A percentile compares a stretch with the other conserved stretches of the same genome.
Evolutionary conservation across 2,888 invertebrate genomes (phyloP).

Genomic region (Oligia strigilis): DNA sequence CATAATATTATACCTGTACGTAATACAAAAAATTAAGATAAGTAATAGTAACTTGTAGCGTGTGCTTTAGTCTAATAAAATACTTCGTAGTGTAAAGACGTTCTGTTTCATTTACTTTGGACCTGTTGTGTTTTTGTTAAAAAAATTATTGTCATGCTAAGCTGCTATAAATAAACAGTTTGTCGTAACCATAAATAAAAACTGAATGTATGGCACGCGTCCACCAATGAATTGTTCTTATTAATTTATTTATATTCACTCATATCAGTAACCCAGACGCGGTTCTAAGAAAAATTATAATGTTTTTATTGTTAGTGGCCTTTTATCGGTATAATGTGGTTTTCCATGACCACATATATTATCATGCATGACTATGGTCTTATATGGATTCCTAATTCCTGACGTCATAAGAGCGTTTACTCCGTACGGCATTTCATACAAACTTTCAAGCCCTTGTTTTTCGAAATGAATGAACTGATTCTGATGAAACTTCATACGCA

Average conservation of each 20-base stretch:
- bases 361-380: background rate
- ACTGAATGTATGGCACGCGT: conserved; percentile 1
- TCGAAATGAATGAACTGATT: too few species aligned
- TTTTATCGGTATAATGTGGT: conserved; percentile 25
- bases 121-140: background rate
- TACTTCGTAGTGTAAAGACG: too few species aligned
- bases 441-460: too few species aligned
- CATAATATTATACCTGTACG: too few species aligned
- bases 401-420: too few species aligned
- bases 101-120: too few species aligned
- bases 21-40: too few species aligned
- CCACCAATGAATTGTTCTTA: conserved; percentile 32
- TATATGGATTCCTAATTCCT: background rate
- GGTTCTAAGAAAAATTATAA: conserved; percentile 33
- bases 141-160: too few species aligned
- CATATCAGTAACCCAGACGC: conserved; percentile 30
- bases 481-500: too few species aligned
- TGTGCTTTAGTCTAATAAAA: too few species aligned
- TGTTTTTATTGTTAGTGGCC: conserved; percentile 39
- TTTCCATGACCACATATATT: conserved; percentile 20
- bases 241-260: conserved; percentile 57
- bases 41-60: too few species aligned
- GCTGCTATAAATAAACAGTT: background rate
- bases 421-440: too few species aligned
- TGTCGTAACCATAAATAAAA: conserved; percentile 1